Percentiles rank a stretch among this genome's conserved stretches.
Conservation (phyloP, 2,113 vertebrate genomes). For the Rhegmatorhina hoffmannsi region DNA sequence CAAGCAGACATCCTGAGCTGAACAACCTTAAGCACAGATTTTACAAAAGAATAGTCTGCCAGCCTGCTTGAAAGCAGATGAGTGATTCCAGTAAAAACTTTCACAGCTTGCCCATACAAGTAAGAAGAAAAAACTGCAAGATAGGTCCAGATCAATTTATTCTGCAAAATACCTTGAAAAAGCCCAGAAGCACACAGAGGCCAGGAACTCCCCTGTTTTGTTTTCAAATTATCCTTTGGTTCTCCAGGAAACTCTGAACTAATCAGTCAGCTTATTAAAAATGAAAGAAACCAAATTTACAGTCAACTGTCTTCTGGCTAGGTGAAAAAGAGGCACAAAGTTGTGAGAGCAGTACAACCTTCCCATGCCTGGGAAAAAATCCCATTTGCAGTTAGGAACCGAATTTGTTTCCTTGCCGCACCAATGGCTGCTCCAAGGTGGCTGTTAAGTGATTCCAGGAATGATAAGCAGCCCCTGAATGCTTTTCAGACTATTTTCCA, state of each 20-base stretch:
- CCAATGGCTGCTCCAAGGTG: background rate
- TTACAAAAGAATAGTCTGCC: background rate
- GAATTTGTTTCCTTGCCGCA: background rate
- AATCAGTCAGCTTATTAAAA: background rate
- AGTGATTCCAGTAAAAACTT: background rate
- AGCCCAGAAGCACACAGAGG: background rate
- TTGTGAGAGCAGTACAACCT: background rate
- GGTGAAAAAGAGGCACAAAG: background rate
- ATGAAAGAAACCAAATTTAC: background rate
- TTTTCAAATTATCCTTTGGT: background rate
- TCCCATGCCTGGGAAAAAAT: background rate
- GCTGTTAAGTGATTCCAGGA: background rate
- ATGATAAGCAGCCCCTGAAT: background rate
- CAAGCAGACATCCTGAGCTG: background rate
- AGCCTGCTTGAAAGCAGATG: background rate
- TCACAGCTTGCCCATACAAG: background rate
- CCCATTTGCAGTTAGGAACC: background rate
- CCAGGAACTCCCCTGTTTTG: background rate
- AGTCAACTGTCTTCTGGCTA: background rate
- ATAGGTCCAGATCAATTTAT: background rate
- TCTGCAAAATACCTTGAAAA: background rate
- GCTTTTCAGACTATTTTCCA: background rate
- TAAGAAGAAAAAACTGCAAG: background rate
- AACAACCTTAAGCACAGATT: background rate
- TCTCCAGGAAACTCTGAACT: slow-evolving; percentile 3